Evolutionary conservation across 2,888 invertebrate species (phyloP).

Genomic region (Diachrysia chrysitis): DNA sequence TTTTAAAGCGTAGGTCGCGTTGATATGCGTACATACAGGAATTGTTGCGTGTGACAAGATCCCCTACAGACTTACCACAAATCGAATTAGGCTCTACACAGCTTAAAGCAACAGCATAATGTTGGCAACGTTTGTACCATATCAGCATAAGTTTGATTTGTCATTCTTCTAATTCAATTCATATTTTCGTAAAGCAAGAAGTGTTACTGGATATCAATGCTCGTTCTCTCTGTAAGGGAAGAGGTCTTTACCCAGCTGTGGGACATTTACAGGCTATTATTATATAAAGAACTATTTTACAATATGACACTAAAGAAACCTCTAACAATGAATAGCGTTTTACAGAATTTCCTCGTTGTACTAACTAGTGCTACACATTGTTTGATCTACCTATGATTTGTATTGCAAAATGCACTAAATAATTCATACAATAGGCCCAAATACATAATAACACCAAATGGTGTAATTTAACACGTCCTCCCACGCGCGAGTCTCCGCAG

Average conservation of each 20-base stretch:
- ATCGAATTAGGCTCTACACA: constrained; percentile 66
- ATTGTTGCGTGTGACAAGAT: constrained; percentile 48
- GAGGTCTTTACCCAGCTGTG: too few species aligned
- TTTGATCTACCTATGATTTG: constrained; percentile 37
- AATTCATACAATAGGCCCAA: constrained; percentile 77
- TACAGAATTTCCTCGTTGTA: too few species aligned
- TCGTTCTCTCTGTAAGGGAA: too few species aligned
- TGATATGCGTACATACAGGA: constrained; percentile 32
- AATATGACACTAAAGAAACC: too few species aligned
- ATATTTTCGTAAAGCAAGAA: not conserved
- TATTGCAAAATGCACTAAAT: constrained; percentile 68
- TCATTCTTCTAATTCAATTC: constrained; percentile 3
- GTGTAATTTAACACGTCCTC: constrained; percentile 74
- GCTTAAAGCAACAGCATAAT: constrained; percentile 33
- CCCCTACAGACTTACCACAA: constrained; percentile 62
- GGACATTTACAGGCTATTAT: too few species aligned
- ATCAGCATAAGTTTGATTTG: constrained; percentile 20
- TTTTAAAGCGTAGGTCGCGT: constrained; percentile 36
- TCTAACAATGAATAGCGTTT: not conserved
- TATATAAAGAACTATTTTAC: too few species aligned
- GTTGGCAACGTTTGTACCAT: constrained; percentile 21
- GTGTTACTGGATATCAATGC: too few species aligned
- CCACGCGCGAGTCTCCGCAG: constrained; percentile 64
- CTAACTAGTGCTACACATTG: constrained; percentile 21
- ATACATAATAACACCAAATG: constrained; percentile 79